Base-by-base conservation (phyloP, 2,888 invertebrate genomes). In the Lithophane socia region DNA sequence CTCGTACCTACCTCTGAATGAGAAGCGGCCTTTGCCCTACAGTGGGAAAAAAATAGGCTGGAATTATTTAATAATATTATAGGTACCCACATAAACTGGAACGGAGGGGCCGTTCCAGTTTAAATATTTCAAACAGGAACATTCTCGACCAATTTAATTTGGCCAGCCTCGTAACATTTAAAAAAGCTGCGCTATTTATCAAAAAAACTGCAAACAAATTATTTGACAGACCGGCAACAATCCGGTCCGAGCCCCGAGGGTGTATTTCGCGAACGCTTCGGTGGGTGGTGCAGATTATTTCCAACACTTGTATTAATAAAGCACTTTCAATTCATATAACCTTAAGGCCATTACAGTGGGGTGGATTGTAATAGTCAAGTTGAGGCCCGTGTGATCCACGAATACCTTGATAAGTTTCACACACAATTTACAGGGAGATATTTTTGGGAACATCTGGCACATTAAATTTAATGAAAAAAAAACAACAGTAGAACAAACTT, bases 251-350 rank as follows among this genome's bases (percentile, higher is more conserved):
- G 75, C 77, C 81, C 81, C 80, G 69, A 61, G 81, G 81, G 82
- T 82, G 73, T 83, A 83, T 85, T 85, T 82, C 49, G 54, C 73
- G 64, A 74, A 82, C 76, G 54, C 80, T 80, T 37, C 37, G 37
- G 52, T 86, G 73, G 82, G 86, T 82, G 75, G 69, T 82, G 73
- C 75, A 86, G 87, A 88, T 89, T 90, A 86, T 88, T 89, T 89
- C 81, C 73, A 81, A 65, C 80, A 74, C 83, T 87, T 87, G 80
- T 89, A 88, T 90, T 89, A 91, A 91, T 92, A 91, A 89, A 91
- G 88, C 89, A 90, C 91, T 92, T 91, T 90, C 91, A 88, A 92
- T 92, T 92, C 91, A 92, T 91, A 89, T 85, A 87, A 88, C 86
- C 88, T 85, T 87, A 79, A 87, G 83, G 83, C 90, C 86, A 91